These are phyloP conservation scores for Brachypterus glaber DNA, from an alignment of 2,888 invertebrate species.

Conservation along the genomic window DNA sequence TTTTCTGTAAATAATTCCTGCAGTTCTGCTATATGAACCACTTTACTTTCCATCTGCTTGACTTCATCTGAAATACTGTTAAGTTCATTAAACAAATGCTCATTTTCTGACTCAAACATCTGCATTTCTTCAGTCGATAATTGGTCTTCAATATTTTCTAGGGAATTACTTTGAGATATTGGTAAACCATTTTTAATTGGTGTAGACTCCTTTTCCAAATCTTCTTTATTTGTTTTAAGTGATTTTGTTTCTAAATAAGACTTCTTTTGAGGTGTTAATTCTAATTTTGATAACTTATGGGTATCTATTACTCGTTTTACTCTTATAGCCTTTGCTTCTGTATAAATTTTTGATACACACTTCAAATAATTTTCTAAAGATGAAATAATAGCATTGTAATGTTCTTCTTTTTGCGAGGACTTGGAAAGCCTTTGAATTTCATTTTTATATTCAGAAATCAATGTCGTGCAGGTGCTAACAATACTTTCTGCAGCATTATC, in stretches of 20 bases:
- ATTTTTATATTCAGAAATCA: slow-evolving; percentile 65
- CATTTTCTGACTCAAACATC: slow-evolving; percentile 88
- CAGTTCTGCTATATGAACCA: slow-evolving; percentile 88
- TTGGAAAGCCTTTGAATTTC: slow-evolving; percentile 48
- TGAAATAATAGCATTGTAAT: slow-evolving; percentile 64
- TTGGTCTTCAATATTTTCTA: slow-evolving; percentile 48
- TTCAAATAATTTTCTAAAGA: slow-evolving; percentile 74
- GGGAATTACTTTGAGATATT: slow-evolving; percentile 11
- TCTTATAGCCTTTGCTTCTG: slow-evolving; percentile 78
- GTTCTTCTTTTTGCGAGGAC: slow-evolving; percentile 62
- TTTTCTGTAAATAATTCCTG: slow-evolving; percentile 96
- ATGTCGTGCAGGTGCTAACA: slow-evolving; percentile 68
- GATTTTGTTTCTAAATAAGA: slow-evolving; percentile 1
- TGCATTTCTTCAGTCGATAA: slow-evolving; percentile 81
- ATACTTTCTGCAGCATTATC: slow-evolving; percentile 79
- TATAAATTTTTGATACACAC: slow-evolving; percentile 76
- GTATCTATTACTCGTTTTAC: slow-evolving; percentile 79
- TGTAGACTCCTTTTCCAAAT: slow-evolving; percentile 12
- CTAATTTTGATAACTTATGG: slow-evolving; percentile 67
- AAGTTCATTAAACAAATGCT: slow-evolving; percentile 74
- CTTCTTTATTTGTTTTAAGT: slow-evolving; percentile 4
- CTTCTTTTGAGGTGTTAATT: slow-evolving; percentile 31
- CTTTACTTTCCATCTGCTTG: slow-evolving; percentile 80
- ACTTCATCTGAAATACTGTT: slow-evolving; percentile 87
- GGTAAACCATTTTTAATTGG: slow-evolving; percentile 10